Conservation (phyloP, 2,797 vertebrate species). For the Danio tinwini region DNA sequence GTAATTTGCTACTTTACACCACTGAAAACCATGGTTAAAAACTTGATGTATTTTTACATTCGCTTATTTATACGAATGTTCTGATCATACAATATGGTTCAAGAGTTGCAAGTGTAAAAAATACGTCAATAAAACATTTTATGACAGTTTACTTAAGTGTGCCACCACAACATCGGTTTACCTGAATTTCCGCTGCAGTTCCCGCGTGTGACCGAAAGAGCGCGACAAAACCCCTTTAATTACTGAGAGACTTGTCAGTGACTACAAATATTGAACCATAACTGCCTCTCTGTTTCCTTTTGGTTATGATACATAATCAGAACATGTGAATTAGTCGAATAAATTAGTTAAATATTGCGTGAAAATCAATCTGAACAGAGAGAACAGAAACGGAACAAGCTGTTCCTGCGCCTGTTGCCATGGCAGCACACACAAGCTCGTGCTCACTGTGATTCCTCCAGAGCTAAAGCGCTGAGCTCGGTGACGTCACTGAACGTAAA, state of each 20-base stretch:
- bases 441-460: slow-evolving; percentile 68
- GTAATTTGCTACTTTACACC: no score
- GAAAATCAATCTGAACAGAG: slow-evolving; percentile 55
- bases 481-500: slow-evolving; percentile 67
- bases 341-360: slow-evolving; percentile 72
- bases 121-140: no score
- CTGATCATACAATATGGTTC: no score
- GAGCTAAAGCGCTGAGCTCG: slow-evolving; percentile 72
- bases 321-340: slow-evolving; percentile 34
- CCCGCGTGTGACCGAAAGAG: background rate
- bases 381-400: slow-evolving; percentile 53
- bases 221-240: background rate
- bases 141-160: no score
- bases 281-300: background rate
- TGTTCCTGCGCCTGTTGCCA: slow-evolving; percentile 73
- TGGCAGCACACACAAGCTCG: slow-evolving; percentile 68
- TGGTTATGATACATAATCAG: background rate
- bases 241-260: background rate
- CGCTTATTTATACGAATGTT: no score
- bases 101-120: no score
- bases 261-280: background rate
- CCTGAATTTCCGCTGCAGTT: background rate
- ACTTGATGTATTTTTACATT: no score
- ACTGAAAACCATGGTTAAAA: no score
- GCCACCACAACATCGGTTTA: no score